Base-by-base conservation (phyloP, 2,113 vertebrate genomes). In the Oncorhynchus masou region DNA sequence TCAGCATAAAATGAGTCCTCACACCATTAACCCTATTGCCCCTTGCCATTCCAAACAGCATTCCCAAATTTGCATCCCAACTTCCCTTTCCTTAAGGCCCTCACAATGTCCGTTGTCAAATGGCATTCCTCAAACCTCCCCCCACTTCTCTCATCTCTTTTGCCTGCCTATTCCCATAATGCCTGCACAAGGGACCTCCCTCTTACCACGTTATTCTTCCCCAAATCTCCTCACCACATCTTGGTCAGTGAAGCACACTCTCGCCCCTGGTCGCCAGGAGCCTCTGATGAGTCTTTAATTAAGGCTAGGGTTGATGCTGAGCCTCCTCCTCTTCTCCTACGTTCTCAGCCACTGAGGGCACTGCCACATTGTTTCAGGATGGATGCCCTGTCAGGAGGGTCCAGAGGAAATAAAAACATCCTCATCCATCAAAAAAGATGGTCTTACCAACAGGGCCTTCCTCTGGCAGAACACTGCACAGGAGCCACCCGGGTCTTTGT, bases 331-430 rank as follows among this genome's bases (percentile, higher is more conserved):
- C 39, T 22, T 39, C 34, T 48, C 68, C 67, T 68, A 15, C 7
- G 2, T 27, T 39, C 67, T 11, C 67, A 29, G 15, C 31, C 15
- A 16, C 67, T 20, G 79, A 91, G 87, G 85, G 79, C 83, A 86
- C 88, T 91, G 83, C 85, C 90, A 92, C 92, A 91, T 92, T 92
- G 91, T 92, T 92, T 90, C 76, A 91, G 91, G 91, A 94, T 93
- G 90, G 88, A 95, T 91, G 91, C 90, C 91, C 90, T 92, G 88
- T 94, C 90, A 90, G 76, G 82, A 86, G 67, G 79, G 77, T 87
- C 89, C 87, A 88, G 82, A 91, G 90, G 87, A 81, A 91, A 93
- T 90, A 77, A 85, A 89, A 93, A 92, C 89, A 92, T 94, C 88
- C 86, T 87, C 91, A 93, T 96, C 91, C 89, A 95, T 96, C 94